Base-by-base conservation (phyloP, 1,140 invertebrate genomes). In the Solenopsis fugax region DNA sequence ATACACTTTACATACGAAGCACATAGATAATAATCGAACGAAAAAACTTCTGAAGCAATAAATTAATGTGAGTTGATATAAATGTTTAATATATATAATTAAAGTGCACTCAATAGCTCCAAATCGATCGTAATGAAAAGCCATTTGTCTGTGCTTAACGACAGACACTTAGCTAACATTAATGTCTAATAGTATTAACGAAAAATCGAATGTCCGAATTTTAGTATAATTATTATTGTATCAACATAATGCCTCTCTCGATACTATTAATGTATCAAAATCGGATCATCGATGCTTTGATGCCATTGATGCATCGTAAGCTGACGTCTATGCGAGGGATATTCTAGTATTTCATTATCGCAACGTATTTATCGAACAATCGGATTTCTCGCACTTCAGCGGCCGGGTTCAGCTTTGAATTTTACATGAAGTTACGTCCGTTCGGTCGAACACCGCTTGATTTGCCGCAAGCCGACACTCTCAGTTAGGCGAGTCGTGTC, bases 341-440 rank as follows among this genome's bases (percentile, higher is more conserved):
- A 37, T 56, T 73, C 29, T 16, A 58, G 29, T 24, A 56, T n/a
- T 78, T 64, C 41, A 78, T 64, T 48, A 64, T 37, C 60, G 10
- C 48, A 18, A 21, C 37, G 7, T 58, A 71, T 71, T 71, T 81
- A 71, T 18, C 9, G 52, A 48, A 45, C 16, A 81, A 58, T 71
- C 64, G 13, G n/a, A 41, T 80, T 65, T 45, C 37, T 71, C 48
- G 73, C 73, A 77, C n/a, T 58, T 58, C 37, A 34, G 41, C 41
- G 73, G 45, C 12, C 60, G 21, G 37, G 24, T 13, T 4, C 2
- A 34, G 48, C 18, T 48, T 52, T 81, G 50, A 81, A 81, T 81
- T 81, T 81, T 81, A 56, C 37, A 50, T 60, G 56, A 84, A 62
- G 29, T 73, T 82, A 73, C 45, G 41, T 76, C 24, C 21, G 16